phyloP scores from a whole-genome alignment of 2,888 invertebrate species.

The Zele albiditarsus region DNA sequence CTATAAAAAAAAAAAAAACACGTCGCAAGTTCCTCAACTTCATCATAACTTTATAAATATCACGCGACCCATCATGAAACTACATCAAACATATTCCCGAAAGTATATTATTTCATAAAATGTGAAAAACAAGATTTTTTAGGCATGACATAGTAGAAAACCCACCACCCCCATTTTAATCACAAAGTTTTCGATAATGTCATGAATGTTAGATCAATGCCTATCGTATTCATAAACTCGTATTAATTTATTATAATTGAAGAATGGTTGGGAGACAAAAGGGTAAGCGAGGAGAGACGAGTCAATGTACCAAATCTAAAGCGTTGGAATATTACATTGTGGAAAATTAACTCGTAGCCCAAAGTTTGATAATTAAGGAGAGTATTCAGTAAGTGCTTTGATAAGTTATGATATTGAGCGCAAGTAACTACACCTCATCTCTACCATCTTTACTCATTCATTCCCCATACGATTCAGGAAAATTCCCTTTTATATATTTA shows the following conservation, averaged over 20 bases:
- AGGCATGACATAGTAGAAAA: no score
- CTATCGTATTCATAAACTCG: neutral
- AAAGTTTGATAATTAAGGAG: constrained; percentile 64
- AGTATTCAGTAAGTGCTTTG: constrained; percentile 53
- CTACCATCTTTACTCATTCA: constrained; percentile 15
- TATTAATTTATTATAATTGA: neutral
- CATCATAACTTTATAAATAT: no score
- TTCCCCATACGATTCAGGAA: neutral
- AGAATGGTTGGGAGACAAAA: neutral
- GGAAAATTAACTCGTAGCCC: constrained; percentile 55
- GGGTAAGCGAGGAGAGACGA: neutral
- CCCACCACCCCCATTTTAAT: no score
- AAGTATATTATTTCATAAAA: no score
- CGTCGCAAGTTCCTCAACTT: no score
- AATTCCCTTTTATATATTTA: no score
- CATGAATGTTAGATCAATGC: neutral
- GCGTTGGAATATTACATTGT: constrained; percentile 25
- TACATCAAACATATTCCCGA: no score
- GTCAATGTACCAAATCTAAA: constrained; percentile 28
- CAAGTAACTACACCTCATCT: constrained; percentile 38
- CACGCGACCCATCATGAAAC: no score
- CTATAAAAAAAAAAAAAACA: no score
- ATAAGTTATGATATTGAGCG: constrained; percentile 51
- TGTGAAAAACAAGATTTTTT: no score
- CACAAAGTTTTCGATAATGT: neutral